phyloP scores from a whole-genome alignment of 2,888 invertebrate species.

The Cryptocheilus praepositus region DNA sequence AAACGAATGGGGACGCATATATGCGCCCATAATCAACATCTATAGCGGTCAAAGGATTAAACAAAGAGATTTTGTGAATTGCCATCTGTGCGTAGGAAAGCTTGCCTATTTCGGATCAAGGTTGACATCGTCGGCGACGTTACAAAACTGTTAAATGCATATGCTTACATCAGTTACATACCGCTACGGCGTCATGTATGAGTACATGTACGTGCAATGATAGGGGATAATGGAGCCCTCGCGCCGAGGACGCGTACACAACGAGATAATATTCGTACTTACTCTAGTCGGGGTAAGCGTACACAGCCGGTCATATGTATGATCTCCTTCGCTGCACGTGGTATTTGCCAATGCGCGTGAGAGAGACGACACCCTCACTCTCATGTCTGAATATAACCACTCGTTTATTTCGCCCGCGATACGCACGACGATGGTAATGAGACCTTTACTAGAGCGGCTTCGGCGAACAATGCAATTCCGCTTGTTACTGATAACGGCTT shows the following conservation, averaged over 20 bases:
- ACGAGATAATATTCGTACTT: conserved; percentile 46
- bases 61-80: too few species aligned
- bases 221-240: conserved; percentile 48
- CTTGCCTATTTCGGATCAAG: too few species aligned
- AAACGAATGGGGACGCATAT: too few species aligned
- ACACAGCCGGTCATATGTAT: too few species aligned
- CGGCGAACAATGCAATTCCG: conserved; percentile 56
- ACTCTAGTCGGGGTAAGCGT: conserved; percentile 11
- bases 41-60: too few species aligned
- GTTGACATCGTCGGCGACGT: too few species aligned
- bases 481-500: conserved; percentile 52
- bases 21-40: too few species aligned
- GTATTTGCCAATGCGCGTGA: background rate
- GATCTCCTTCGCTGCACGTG: background rate
- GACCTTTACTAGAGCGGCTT: conserved; percentile 42
- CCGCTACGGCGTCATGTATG: background rate
- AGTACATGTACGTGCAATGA: conserved; percentile 42
- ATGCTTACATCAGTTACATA: too few species aligned
- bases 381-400: conserved; percentile 3
- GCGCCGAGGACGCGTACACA: conserved; percentile 43
- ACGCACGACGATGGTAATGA: conserved; percentile 49
- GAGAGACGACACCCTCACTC: conserved; percentile 4
- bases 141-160: too few species aligned
- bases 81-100: too few species aligned
- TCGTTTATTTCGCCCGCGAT: conserved; percentile 40